phyloP scores from a whole-genome alignment of 2,888 invertebrate genomes.

The Caradrina clavipalpis region DNA sequence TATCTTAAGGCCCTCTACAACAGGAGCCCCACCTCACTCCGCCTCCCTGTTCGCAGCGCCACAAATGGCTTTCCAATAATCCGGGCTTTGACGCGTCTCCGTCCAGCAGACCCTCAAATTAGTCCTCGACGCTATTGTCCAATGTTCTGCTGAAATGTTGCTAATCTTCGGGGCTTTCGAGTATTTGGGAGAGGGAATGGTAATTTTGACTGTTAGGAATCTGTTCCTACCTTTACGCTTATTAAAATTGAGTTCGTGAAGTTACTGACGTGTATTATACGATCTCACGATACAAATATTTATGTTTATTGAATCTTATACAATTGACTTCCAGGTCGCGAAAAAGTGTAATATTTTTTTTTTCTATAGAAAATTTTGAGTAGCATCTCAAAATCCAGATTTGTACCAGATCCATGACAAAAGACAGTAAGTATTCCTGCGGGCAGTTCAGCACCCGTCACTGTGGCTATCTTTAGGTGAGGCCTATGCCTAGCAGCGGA shows the following conservation, averaged over 20 bases:
- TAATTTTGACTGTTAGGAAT: constrained; percentile 6
- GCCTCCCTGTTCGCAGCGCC: constrained; percentile 57
- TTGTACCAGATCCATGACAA: no score
- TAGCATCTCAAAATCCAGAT: no score
- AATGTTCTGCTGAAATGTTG: constrained; percentile 32
- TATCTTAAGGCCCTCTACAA: constrained; percentile 34
- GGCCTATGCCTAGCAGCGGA: no score
- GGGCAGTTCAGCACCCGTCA: no score
- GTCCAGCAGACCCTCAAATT: constrained; percentile 61
- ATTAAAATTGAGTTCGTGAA: neutral
- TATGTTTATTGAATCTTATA: no score
- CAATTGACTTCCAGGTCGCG: no score
- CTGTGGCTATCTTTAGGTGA: no score
- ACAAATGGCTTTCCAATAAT: constrained; percentile 84
- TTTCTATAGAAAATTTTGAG: no score
- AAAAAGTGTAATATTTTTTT: no score
- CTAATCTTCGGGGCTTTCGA: constrained; percentile 35
- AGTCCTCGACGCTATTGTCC: constrained; percentile 54
- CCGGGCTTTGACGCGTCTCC: constrained; percentile 70
- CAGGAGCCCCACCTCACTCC: constrained; percentile 32
- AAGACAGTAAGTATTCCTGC: no score
- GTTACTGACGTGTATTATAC: no score
- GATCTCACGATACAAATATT: no score
- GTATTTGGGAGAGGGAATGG: constrained; percentile 12
- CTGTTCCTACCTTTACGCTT: neutral